These are phyloP conservation scores for Eilema griseolum DNA, from an alignment of 2,888 invertebrate species.

Conservation along the genomic window DNA sequence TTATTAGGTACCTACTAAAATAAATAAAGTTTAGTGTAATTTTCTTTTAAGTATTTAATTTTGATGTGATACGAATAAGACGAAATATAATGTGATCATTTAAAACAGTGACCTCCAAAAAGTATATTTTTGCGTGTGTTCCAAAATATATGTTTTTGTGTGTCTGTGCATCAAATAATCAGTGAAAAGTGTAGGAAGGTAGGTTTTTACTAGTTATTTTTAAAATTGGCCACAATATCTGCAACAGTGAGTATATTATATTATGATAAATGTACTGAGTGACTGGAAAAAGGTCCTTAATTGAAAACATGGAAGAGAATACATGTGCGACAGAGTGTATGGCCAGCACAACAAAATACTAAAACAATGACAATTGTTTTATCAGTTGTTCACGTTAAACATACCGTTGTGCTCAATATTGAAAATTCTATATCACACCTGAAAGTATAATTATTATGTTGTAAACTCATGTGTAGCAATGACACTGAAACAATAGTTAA, in stretches of 20 bases:
- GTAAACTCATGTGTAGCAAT: constrained; percentile 10
- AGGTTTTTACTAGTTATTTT: neutral
- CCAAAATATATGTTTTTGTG: no score
- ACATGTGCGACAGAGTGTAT: constrained; percentile 10
- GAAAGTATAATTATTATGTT: constrained; percentile 1
- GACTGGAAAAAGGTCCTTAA: neutral
- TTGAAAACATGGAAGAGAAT: constrained; percentile 19
- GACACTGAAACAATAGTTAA: neutral
- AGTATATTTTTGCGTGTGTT: no score
- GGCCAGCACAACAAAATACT: constrained; percentile 23
- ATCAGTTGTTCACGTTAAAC: constrained; percentile 31
- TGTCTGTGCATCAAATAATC: no score
- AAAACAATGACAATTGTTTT: constrained; percentile 37
- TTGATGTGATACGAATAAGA: neutral
- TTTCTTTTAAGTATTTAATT: neutral
- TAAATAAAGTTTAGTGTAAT: no score
- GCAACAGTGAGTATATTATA: no score
- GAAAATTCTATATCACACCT: constrained; percentile 23
- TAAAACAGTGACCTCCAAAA: neutral
- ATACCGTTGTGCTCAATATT: constrained; percentile 16
- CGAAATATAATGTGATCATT: neutral
- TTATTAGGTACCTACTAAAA: no score
- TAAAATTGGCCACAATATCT: neutral
- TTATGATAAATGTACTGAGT: no score
- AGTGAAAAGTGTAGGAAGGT: neutral